Percentiles rank a stretch among this genome's conserved stretches.
Evolutionary conservation across 2,797 vertebrate genomes (phyloP).

Genomic region (Lagorchestes hirsutus): DNA sequence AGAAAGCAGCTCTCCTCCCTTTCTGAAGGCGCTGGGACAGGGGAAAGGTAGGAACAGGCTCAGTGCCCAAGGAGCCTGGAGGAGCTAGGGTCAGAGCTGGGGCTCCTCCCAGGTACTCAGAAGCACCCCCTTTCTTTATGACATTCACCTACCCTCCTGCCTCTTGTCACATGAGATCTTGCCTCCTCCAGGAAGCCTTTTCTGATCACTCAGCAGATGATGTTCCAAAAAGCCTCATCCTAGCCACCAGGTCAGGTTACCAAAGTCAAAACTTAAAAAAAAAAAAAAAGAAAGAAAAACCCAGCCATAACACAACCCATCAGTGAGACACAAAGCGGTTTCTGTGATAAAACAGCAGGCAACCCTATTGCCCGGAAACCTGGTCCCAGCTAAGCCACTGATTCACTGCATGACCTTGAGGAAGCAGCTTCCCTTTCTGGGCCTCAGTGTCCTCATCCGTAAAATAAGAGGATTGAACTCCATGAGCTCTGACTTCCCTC

Average conservation of each 20-base stretch:
- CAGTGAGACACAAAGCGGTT: neutral
- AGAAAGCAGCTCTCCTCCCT: slow-evolving; percentile 3
- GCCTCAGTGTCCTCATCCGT: neutral
- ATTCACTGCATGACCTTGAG: neutral
- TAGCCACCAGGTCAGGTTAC: neutral
- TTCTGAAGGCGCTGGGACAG: neutral
- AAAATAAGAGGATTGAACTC: neutral
- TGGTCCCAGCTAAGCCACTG: neutral
- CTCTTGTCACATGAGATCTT: neutral
- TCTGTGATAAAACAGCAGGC: neutral
- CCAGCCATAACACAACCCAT: neutral
- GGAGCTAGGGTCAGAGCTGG: neutral
- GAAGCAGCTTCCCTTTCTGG: neutral
- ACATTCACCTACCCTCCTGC: neutral
- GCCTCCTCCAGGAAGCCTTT: neutral
- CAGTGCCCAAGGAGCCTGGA: neutral
- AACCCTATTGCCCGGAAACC: neutral
- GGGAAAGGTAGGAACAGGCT: neutral
- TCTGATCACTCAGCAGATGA: neutral
- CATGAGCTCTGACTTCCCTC: neutral
- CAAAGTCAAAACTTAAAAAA: neutral
- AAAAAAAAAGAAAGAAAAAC: neutral
- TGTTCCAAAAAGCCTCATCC: neutral
- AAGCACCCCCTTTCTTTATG: neutral
- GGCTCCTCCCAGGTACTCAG: neutral